Base-by-base conservation (phyloP, 2,888 invertebrate species). In the Melanchra persicariae region DNA sequence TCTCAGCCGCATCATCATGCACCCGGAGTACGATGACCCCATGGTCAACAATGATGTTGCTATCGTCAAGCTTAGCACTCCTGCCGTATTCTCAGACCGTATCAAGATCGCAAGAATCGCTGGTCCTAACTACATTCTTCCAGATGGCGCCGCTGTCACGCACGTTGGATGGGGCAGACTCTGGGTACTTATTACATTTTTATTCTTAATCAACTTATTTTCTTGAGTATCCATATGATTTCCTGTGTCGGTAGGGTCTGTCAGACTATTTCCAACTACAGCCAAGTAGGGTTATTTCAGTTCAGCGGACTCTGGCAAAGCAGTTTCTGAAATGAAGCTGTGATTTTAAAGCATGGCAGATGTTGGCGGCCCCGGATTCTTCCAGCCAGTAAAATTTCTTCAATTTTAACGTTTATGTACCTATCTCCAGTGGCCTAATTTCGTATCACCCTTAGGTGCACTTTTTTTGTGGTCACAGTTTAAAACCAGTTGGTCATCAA, bases 141-240 rank as follows among this genome's bases (percentile, higher is more conserved):
- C 69, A 10, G 74, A 69, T 7, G 79, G 74, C 17, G 17, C 65
- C 49, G 7, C 61, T 30, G 63, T 78, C 26, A 70, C 69, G 0
- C 19, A 87, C n/a, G 70, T 88, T 43, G 92, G 92, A 70, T 92
- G 90, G 91, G 92, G 92, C 4, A 75, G 43, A 4, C 82, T 87
- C 15, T 7, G 24, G 69, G 92, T 92, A 83, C 24, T 15, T 52
- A 57, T 24, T 9, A 1, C 4, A 34, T 37, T 67, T 51, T 30
- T 26, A 10, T 37, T 17, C 34, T 17, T 26, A 15, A n/a, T 12
- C 8, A n/a, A 22, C 2, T 47, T n/a, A 17, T 47, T 47, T 47
- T n/a, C 22, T 2, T n/a, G 47, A 47, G 40, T 1, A 47, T 47
- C n/a, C n/a, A 1, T n/a, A 2, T 49, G n/a, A 49, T n/a, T 9